A percentile compares a stretch with the other conserved stretches of the same genome.
phyloP scores from a whole-genome alignment of 2,888 invertebrate species.

The Callyntrura guangdongensis region DNA sequence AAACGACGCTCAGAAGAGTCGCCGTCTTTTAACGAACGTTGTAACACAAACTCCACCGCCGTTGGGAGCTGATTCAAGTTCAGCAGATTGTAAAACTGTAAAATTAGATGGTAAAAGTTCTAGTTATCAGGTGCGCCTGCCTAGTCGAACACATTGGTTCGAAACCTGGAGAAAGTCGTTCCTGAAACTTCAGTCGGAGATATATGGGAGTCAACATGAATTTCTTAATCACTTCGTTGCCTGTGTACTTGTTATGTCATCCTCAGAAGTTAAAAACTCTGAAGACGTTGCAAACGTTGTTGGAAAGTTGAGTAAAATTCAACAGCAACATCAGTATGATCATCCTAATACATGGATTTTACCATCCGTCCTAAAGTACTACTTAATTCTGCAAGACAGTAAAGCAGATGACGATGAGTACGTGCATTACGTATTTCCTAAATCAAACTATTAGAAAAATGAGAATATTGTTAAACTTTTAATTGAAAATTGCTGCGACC shows the following conservation, averaged over 20 bases:
- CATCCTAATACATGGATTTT: constrained; percentile 89
- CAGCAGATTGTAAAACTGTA: constrained; percentile 53
- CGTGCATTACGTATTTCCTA: constrained; percentile 36
- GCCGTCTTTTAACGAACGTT: constrained; percentile 76
- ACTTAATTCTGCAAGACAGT: constrained; percentile 95
- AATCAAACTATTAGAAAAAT: not conserved
- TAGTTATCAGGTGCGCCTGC: constrained; percentile 89
- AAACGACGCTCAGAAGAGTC: constrained; percentile 77
- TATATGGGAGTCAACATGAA: constrained; percentile 95
- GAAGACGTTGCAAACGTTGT: constrained; percentile 88
- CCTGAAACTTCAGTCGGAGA: constrained; percentile 91
- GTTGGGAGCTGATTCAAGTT: constrained; percentile 30
- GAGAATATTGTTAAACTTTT: not conserved
- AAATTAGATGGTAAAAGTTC: constrained; percentile 60
- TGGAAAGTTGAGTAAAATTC: constrained; percentile 88
- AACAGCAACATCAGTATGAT: constrained; percentile 92
- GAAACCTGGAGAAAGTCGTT: constrained; percentile 98
- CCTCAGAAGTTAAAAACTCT: constrained; percentile 77
- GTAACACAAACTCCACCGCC: constrained; percentile 75
- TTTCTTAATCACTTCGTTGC: constrained; percentile 96
- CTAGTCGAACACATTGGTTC: constrained; percentile 96
- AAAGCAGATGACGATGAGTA: constrained; percentile 87
- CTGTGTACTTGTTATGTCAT: constrained; percentile 89
- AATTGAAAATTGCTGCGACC: not conserved
- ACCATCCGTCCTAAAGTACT: constrained; percentile 93